Percentiles rank a stretch among this genome's conserved stretches.
These are phyloP conservation scores for Platorchestia sp. DNA, from an alignment of 1,140 invertebrate species.

Conservation along the genomic window DNA sequence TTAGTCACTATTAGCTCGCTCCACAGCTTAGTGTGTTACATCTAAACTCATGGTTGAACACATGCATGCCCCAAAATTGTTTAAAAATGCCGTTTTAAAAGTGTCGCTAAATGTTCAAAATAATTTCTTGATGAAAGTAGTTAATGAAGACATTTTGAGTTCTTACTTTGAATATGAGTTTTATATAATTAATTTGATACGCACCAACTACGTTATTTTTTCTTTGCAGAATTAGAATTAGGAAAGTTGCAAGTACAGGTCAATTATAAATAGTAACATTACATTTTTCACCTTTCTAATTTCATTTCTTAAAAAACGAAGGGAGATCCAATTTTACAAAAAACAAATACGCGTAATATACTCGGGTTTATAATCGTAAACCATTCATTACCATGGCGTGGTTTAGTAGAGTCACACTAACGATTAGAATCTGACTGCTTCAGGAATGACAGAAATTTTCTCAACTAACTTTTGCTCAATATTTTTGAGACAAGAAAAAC, in stretches of 20 bases:
- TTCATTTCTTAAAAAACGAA: background rate
- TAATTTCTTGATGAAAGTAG: background rate
- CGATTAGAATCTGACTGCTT: background rate
- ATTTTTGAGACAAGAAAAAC: background rate
- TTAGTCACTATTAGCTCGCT: background rate
- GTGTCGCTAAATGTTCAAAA: background rate
- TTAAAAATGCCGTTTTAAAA: background rate
- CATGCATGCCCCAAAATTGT: background rate
- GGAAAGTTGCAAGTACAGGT: background rate
- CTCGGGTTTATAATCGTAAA: background rate
- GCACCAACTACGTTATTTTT: background rate
- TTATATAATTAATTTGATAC: background rate
- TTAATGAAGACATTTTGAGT: background rate
- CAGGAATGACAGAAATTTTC: background rate
- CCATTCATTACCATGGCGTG: background rate
- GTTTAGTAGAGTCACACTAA: background rate
- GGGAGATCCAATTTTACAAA: background rate
- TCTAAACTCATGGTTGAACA: background rate
- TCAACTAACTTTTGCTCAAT: background rate
- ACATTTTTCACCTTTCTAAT: background rate
- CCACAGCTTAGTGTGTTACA: background rate
- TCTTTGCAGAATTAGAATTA: background rate
- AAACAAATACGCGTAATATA: too few species aligned
- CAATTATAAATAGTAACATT: background rate
- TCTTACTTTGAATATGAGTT: too few species aligned